A percentile compares a stretch with the other conserved stretches of the same genome.
phyloP scores from a whole-genome alignment of 2,888 invertebrate species.

The Drosophila maculinotata region DNA sequence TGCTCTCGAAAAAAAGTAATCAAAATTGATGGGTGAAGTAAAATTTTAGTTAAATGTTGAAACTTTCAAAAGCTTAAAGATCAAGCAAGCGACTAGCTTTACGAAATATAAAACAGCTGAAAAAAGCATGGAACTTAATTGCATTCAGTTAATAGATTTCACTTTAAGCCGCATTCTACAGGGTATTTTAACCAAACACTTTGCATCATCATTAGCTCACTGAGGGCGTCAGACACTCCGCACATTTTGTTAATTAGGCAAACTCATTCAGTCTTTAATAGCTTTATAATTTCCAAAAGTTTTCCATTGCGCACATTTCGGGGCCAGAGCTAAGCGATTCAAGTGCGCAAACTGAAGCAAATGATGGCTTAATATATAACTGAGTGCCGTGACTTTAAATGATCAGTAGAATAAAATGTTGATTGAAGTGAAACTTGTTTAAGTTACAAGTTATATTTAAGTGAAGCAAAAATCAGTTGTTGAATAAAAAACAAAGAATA shows the following conservation, averaged over 20 bases:
- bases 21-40: neutral
- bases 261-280: conserved; percentile 51
- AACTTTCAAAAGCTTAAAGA: no score
- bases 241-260: conserved; percentile 55
- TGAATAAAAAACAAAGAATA: no score
- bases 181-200: conserved; percentile 38
- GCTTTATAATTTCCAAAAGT: conserved; percentile 41
- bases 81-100: no score
- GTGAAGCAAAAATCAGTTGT: no score
- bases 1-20: conserved; percentile 4
- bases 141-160: no score
- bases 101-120: neutral
- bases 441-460: neutral
- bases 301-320: conserved; percentile 2
- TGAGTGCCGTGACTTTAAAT: neutral
- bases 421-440: neutral
- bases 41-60: no score
- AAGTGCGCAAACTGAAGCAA: conserved; percentile 9
- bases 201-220: conserved; percentile 44
- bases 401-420: neutral
- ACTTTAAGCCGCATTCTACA: neutral
- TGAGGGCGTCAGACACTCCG: conserved; percentile 25
- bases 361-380: conserved; percentile 15
- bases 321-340: conserved; percentile 11
- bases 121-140: neutral